Evolutionary conservation across 2,113 vertebrate genomes (phyloP), one percentile per base, ranked within the genome.

Genomic region (Lycocorax pyrrhopterus): DNA sequence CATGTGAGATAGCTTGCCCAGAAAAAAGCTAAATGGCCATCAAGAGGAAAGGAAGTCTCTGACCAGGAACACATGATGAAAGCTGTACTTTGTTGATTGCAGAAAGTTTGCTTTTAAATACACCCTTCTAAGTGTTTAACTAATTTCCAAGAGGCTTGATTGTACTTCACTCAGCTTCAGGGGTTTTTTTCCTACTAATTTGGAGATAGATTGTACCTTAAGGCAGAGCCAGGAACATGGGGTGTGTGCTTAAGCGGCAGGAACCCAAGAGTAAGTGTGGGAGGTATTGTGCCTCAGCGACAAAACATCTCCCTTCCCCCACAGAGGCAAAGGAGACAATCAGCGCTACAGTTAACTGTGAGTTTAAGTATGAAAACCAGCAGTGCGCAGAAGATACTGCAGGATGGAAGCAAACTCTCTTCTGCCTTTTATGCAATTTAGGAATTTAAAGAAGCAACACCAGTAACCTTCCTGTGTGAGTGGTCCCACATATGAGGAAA

Each of bases 81-180:
- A 96, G 79, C 73, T 84, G 80, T 35, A 88, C 62, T 87, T 78
- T 76, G 83, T 88, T 96, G 87, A 94, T 88, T 95, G 93, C 82
- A 75, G 86, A 90, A 96, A 95, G 76, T 96, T 96, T 93, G 89
- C 69, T 93, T 94, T 92, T 96, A 96, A 95, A 97, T 92, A 78
- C 29, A 77, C 29, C 76, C 60, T 93, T 93, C 67, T 81, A 92
- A 93, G 72, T 60, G 72, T 96, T 97, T 88, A 93, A 95, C 93
- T 96, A 92, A 92, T 97, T 96, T 96, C 79, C 55, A 93, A 69
- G 83, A 93, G 83, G 76, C 80, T 94, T 95, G 93, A 95, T 93
- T 92, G 73, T 94, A 84, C 85, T 92, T 90, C 2, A 0, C 52
- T 75, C 76, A 88, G 53, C 83, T 82, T 84, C 66, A 88, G 75